These are phyloP conservation scores for Takifugu rubripes DNA, from an alignment of 2,797 vertebrate genomes.

Conservation along the genomic window DNA sequence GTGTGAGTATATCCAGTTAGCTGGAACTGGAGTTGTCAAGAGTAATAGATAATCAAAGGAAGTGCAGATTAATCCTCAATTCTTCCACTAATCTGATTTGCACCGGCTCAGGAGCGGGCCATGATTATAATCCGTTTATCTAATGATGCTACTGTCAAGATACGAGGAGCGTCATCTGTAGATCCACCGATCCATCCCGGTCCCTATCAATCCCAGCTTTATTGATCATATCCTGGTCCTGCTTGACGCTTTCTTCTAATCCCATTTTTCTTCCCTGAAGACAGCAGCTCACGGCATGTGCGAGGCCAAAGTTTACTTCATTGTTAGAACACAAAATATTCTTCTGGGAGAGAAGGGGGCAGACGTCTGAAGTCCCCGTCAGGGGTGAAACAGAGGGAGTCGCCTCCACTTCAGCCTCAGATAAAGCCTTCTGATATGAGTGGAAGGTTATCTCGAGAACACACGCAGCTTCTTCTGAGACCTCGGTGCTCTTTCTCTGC, in stretches of 20 bases:
- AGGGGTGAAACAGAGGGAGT: constrained; percentile 22
- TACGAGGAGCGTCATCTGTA: too few species aligned
- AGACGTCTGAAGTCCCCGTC: background rate
- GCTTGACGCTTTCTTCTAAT: constrained; percentile 3
- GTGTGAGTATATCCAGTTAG: too few species aligned
- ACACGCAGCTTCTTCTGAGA: constrained; percentile 6
- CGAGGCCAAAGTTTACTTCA: background rate
- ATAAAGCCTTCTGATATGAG: constrained; percentile 45
- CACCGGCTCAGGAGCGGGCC: too few species aligned
- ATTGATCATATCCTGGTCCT: constrained; percentile 6
- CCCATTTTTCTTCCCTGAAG: background rate
- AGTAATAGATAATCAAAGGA: background rate
- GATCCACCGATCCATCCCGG: too few species aligned
- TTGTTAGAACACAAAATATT: background rate
- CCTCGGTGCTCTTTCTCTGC: too few species aligned
- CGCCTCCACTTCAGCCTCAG: constrained; percentile 24
- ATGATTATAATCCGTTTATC: too few species aligned
- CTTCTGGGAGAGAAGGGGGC: background rate
- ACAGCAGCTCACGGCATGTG: background rate
- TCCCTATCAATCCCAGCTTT: background rate
- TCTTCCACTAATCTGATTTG: too few species aligned
- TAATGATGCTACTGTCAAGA: too few species aligned
- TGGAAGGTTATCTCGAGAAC: constrained; percentile 59
- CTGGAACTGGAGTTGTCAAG: background rate
- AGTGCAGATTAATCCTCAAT: too few species aligned